Base-by-base conservation (phyloP, 2,797 vertebrate genomes). In the Intellagama lesueurii region DNA sequence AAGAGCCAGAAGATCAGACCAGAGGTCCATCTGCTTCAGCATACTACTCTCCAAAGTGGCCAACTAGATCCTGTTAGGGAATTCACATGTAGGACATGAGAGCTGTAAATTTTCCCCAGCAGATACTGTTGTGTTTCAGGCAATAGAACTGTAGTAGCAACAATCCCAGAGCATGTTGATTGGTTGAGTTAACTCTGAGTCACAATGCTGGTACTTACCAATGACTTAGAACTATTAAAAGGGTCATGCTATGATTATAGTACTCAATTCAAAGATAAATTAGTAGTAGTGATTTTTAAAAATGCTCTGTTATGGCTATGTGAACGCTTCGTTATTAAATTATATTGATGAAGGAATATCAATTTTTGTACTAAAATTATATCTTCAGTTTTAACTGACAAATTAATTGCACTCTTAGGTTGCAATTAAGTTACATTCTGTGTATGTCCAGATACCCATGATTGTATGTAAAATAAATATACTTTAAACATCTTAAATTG, bases 221-320 rank as follows among this genome's bases (percentile, higher is more conserved):
- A 28, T 68, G 56, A 22, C 52, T 56, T 90, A 22, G 32, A 88
- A 60, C 78, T 69, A 19, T 64, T 86, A 83, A 90, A 32, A 84
- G 88, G 40, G 87, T 40, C 56, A 91, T 85, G 91, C 91, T 91
- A 80, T 64, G 81, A 40, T 93, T 88, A 82, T 69, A 90, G 72
- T 88, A 91, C 47, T 96, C 93, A 91, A 49, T 91, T 44, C 52
- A 94, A 94, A 78, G 35, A 87, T 32, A 92, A 90, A 92, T 85
- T 90, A 35, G 40, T 81, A 82, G 16, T 87, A 93, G 26, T 76
- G 90, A 76, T 75, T 91, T 16, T n/a, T 90, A 90, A 83, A 85
- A 85, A 81, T 92, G 30, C 7, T 76, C 1, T 81, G 69, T 80
- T 85, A 70, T 79, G 49, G 35, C 28, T 89, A 24, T 89, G 75